A percentile compares a stretch with the other conserved stretches of the same genome.
phyloP scores from a whole-genome alignment of 2,797 vertebrate genomes.

The Xerus rutilus region DNA sequence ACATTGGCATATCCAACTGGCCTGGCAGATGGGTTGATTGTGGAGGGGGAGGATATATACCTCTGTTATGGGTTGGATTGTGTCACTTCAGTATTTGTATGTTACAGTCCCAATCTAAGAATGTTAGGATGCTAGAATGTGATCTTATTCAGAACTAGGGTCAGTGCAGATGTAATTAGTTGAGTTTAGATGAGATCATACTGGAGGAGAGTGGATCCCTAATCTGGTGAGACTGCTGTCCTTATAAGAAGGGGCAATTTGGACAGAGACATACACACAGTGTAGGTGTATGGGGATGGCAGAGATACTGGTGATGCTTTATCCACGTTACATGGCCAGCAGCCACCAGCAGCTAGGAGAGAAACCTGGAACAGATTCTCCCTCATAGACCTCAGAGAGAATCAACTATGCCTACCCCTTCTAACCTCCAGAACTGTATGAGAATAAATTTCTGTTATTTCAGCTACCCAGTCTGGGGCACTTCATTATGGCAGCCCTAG shows the following conservation, averaged over 20 bases:
- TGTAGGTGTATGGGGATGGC: neutral
- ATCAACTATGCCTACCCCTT: neutral
- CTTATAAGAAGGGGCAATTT: neutral
- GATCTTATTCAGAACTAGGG: neutral
- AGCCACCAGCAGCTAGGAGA: neutral
- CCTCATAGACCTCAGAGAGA: neutral
- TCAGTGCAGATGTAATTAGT: neutral
- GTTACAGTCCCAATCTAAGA: neutral
- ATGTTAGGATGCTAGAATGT: neutral
- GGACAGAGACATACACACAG: neutral
- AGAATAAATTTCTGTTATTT: neutral
- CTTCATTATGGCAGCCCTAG: neutral
- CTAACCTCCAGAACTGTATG: neutral
- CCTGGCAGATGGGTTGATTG: neutral
- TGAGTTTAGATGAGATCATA: neutral
- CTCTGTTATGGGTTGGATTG: neutral
- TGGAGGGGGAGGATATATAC: neutral
- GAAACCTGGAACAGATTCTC: too few species aligned
- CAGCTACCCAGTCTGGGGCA: neutral
- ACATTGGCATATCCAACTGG: neutral
- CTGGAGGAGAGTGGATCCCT: too few species aligned
- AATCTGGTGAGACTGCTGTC: neutral
- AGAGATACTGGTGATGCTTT: neutral
- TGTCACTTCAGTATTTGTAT: neutral
- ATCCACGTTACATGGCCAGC: neutral